These are phyloP conservation scores for Bradypodion ventrale DNA, from an alignment of 2,797 vertebrate genomes.

Conservation along the genomic window DNA sequence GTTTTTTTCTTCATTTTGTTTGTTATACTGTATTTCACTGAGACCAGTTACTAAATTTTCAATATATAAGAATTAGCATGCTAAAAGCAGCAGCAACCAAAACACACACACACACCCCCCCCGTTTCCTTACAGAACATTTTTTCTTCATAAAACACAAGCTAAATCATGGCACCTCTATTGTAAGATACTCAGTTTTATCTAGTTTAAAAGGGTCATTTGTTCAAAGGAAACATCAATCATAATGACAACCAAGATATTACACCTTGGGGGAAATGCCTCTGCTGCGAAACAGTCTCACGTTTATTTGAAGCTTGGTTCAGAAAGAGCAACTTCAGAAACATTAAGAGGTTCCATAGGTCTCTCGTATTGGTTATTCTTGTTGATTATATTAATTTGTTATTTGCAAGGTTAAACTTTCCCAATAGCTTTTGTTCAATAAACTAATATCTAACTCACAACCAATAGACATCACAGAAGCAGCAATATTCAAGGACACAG, in stretches of 20 bases:
- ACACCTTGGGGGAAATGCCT: constrained; percentile 36
- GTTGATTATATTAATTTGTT: constrained; percentile 53
- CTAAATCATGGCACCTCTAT: constrained; percentile 1
- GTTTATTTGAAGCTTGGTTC: constrained; percentile 42
- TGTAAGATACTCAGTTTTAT: neutral
- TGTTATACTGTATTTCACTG: neutral
- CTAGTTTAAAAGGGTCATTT: constrained; percentile 19
- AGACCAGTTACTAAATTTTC: neutral
- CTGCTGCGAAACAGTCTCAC: neutral
- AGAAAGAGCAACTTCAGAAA: constrained; percentile 25
- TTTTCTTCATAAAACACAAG: constrained; percentile 39
- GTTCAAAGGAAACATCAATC: constrained; percentile 41
- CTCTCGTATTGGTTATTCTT: constrained; percentile 44
- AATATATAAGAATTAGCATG: constrained; percentile 4
- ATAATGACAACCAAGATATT: constrained; percentile 40
- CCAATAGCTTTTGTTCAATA: constrained; percentile 50
- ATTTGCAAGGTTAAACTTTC: constrained; percentile 53
- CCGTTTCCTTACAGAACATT: neutral
- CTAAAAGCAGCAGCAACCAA: neutral
- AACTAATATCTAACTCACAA: constrained; percentile 60
- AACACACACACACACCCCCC: too few relatives aligned
- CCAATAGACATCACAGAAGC: constrained; percentile 42
- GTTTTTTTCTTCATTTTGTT: neutral
- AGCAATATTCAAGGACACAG: constrained; percentile 54
- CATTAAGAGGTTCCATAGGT: constrained; percentile 43